These are phyloP conservation scores for Thereva nobilitata DNA, from an alignment of 2,888 invertebrate species.

Conservation along the genomic window DNA sequence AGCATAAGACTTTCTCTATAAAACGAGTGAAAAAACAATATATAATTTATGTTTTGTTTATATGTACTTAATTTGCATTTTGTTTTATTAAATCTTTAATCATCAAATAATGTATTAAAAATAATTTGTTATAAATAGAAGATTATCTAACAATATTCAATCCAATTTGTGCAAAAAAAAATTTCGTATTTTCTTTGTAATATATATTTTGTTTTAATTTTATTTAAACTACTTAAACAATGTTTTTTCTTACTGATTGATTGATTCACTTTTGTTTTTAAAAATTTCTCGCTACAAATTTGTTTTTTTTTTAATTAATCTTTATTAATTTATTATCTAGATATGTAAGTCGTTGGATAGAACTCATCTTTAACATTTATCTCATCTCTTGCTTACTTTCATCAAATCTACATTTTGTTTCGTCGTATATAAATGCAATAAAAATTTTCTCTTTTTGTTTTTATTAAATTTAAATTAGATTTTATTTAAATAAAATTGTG, in stretches of 20 bases:
- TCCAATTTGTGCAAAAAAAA: slow-evolving; percentile 31
- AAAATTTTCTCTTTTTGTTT: neutral
- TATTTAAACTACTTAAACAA: slow-evolving; percentile 20
- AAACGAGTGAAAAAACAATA: too few species aligned
- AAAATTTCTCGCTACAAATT: too few species aligned
- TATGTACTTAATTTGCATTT: too few species aligned
- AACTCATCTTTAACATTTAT: slow-evolving; percentile 15
- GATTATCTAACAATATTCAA: neutral
- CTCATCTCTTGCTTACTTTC: slow-evolving; percentile 10
- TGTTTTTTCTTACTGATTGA: neutral
- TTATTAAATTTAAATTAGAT: slow-evolving; percentile 12
- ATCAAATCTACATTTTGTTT: slow-evolving; percentile 8
- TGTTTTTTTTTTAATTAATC: too few species aligned
- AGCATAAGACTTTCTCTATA: too few species aligned
- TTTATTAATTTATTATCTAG: slow-evolving; percentile 27
- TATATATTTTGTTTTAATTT: slow-evolving; percentile 18
- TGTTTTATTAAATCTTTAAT: too few species aligned
- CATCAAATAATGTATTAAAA: too few species aligned
- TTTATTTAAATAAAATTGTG: slow-evolving; percentile 21
- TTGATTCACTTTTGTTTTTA: too few species aligned
- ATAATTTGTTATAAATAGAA: too few species aligned
- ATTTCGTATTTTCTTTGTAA: slow-evolving; percentile 7
- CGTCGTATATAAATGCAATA: slow-evolving; percentile 25
- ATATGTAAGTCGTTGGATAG: slow-evolving; percentile 32
- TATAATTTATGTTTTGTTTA: too few species aligned